Base-by-base conservation (phyloP, 2,888 invertebrate genomes). In the Altica lythri region DNA sequence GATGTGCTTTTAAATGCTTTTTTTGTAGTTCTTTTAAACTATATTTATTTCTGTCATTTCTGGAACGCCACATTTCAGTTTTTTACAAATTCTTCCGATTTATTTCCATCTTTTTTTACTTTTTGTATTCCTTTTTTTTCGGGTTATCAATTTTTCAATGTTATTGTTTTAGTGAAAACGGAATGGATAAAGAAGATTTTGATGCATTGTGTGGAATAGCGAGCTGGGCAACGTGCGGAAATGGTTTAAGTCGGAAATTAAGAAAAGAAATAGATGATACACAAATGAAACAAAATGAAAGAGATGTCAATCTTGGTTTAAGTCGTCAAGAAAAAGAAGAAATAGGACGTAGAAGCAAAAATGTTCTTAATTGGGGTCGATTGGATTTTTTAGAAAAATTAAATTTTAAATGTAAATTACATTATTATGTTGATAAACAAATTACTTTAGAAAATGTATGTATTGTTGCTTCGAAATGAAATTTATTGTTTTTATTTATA, bases 201-300 rank as follows among this genome's bases (percentile, higher is more conserved):
- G 80, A 85, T 61, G 79, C 90, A 17, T 83, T 95, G 69, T 84
- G 88, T 53, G 88, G 90, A 60, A 81, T 95, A 68, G 90, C 89
- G 4, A 90, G 93, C 69, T 95, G 95, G 95, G 92, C 92, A 0
- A 91, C 92, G 1, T 92, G 93, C 76, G 90, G 92, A 4, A 77
- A 77, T 1, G 87, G 87, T 0, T 79, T 81, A 57, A 85, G 83
- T 65, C 80, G 84, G 22, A 79, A 81, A 60, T 38, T 71, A 71
- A 60, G 40, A 30, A 55, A 50, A 37, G 53, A 55, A 17, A 38
- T 27, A 13, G 30, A 53, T 22, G 32, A 53, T 34, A 30, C 38
- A 18, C 44, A 53, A 44, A 8, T 44, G 2, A 53, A 42, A 48
- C 46, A 44, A 17, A 61, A 55, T 46, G 53, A 57, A 35, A 59